Evolutionary conservation across 1,140 invertebrate genomes (phyloP).

Genomic region (Diachasmimorpha longicaudata): DNA sequence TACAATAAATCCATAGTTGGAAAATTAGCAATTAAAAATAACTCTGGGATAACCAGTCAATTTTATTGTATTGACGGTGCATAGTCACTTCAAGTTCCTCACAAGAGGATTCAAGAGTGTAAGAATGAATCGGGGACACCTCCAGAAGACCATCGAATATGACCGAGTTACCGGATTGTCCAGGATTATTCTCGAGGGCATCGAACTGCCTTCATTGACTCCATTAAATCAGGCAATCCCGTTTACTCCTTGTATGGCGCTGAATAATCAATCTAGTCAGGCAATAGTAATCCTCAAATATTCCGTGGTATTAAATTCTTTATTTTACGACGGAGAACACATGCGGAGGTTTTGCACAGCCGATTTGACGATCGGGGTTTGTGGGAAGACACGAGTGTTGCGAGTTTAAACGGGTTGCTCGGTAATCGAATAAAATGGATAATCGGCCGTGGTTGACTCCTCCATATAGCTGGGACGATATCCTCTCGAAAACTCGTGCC

Average conservation of each 20-base stretch:
- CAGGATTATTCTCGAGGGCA: neutral
- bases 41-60: neutral
- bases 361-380: neutral
- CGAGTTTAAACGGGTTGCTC: neutral
- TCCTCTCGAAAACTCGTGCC: slow-evolving; percentile 6
- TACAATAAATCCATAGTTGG: too few species aligned
- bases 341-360: neutral
- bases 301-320: neutral
- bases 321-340: too few species aligned
- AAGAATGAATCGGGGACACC: neutral
- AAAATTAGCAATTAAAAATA: neutral
- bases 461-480: neutral
- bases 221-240: slow-evolving; percentile 6
- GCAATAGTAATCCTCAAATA: neutral
- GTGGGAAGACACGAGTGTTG: neutral
- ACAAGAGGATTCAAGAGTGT: neutral
- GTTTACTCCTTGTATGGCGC: neutral
- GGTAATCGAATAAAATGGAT: slow-evolving; percentile 29
- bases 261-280: neutral
- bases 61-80: neutral
- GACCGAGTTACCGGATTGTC: neutral
- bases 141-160: neutral
- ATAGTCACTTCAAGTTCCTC: neutral
- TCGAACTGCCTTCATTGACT: slow-evolving; percentile 4
- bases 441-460: slow-evolving; percentile 15